Base-by-base conservation (phyloP, 1,140 invertebrate genomes). In the Varroa destructor region DNA sequence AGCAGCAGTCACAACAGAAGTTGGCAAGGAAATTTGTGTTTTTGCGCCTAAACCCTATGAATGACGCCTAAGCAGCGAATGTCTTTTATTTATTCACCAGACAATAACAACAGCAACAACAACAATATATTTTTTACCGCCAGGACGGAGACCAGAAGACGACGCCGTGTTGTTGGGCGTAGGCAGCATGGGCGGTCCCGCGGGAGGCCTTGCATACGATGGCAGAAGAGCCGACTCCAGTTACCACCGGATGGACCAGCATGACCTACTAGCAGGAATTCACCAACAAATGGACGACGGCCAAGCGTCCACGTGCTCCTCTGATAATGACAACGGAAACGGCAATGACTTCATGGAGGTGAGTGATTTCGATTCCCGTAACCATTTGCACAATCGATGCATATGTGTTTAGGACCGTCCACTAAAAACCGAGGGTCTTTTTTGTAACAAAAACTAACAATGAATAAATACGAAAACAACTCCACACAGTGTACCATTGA, bases 201-300 rank as follows among this genome's bases (percentile, higher is more conserved):
- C 61, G 12, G 46, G 46, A 51, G 61, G 61, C 40, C 40, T 67
- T 37, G 40, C 61, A 40, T 67, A 67, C 61, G 61, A 67, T 8
- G 61, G 61, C 61, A 67, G 61, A 67, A 67, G 61, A 67, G 46
- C 61, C 61, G 61, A 67, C 40, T 67, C 61, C 61, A 67, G 61
- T 67, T 67, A 67, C 61, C 61, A 67, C 61, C 61, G 61, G 61
- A 67, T 67, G 61, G 61, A 67, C 61, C 61, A 67, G 40, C 61
- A 67, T 37, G 61, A 67, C 61, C 37, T 67, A 5, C 61, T 67
- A 2, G 61, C 61, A 36, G 61, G 61, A 40, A 67, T 67, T 40
- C 61, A 67, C 46, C 61, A 67, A 40, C 61, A 67, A 40, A 67
- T 67, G 40, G 61, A 67, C 46, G 61, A 67, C 37, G 61, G 61